A percentile compares a stretch with the other conserved stretches of the same genome.
phyloP scores from a whole-genome alignment of 2,888 invertebrate species.

The Mellilla xanthometata region DNA sequence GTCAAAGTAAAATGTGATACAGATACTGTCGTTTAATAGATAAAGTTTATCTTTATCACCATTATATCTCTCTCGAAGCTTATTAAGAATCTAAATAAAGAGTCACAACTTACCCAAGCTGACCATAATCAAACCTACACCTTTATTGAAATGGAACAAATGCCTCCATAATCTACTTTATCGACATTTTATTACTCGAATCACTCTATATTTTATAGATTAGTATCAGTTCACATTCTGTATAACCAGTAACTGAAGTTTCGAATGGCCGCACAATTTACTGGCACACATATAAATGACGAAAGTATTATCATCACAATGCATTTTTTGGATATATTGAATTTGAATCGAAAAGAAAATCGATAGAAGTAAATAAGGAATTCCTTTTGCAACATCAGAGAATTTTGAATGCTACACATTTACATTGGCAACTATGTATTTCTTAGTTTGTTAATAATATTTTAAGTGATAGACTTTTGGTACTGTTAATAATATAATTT shows the following conservation, averaged over 20 bases:
- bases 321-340: too few species aligned
- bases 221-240: slow-evolving; percentile 9
- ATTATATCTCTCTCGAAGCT: slow-evolving; percentile 10
- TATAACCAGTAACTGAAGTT: slow-evolving; percentile 11
- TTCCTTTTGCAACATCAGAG: too few species aligned
- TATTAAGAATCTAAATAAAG: slow-evolving; percentile 22
- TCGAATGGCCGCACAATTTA: not conserved
- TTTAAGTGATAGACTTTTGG: too few species aligned
- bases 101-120: slow-evolving; percentile 11
- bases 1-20: slow-evolving; percentile 1
- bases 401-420: too few species aligned
- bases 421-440: too few species aligned
- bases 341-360: too few species aligned
- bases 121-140: slow-evolving; percentile 29
- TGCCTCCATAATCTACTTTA: slow-evolving; percentile 36
- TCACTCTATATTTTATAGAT: slow-evolving; percentile 20
- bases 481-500: too few species aligned
- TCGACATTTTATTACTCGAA: slow-evolving; percentile 40
- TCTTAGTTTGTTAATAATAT: too few species aligned
- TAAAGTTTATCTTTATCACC: slow-evolving; percentile 13
- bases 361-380: too few species aligned
- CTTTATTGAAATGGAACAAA: slow-evolving; percentile 28
- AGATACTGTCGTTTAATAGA: slow-evolving; percentile 7
- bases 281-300: too few species aligned
- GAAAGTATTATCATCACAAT: too few species aligned